Evolutionary conservation across 2,888 invertebrate genomes (phyloP).

Genomic region (Drosophila glabriapex): DNA sequence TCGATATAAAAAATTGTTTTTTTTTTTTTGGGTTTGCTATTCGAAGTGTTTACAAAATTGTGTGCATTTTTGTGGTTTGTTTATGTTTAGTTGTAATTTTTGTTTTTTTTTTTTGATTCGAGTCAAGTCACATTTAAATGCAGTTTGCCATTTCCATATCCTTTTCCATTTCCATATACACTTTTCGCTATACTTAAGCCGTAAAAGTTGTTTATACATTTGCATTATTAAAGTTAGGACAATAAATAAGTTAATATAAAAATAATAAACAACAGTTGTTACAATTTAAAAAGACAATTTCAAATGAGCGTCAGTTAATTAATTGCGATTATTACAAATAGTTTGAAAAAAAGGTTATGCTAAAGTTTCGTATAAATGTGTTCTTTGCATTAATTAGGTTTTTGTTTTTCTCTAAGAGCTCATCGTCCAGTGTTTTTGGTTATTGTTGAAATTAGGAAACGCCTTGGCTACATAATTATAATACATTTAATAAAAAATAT

Average conservation of each 20-base stretch:
- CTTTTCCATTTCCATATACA: slow-evolving; percentile 51
- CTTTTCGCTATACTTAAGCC: slow-evolving; percentile 72
- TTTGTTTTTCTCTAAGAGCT: slow-evolving; percentile 48
- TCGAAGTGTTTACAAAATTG: slow-evolving; percentile 60
- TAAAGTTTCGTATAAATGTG: slow-evolving; percentile 62
- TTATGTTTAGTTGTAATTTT: slow-evolving; percentile 14
- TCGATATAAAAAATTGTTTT: slow-evolving; percentile 68
- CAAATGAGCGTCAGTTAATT: slow-evolving; percentile 48
- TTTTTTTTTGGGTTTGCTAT: slow-evolving; percentile 30
- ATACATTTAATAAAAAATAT: slow-evolving; percentile 71
- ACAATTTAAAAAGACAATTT: slow-evolving; percentile 64
- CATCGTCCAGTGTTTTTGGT: slow-evolving; percentile 57
- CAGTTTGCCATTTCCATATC: slow-evolving; percentile 71
- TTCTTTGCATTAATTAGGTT: slow-evolving; percentile 1
- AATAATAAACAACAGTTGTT: slow-evolving; percentile 78
- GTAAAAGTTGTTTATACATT: slow-evolving; percentile 76
- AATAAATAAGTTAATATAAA: slow-evolving; percentile 80
- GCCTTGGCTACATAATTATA: slow-evolving; percentile 74
- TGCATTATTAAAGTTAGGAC: slow-evolving; percentile 74
- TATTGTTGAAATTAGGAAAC: slow-evolving; percentile 54
- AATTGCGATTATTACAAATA: slow-evolving; percentile 38
- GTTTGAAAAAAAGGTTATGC: slow-evolving; percentile 48
- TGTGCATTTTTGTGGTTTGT: slow-evolving; percentile 48
- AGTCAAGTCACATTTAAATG: slow-evolving; percentile 77
- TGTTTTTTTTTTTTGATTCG: slow-evolving; percentile 65